Evolutionary conservation across 2,113 vertebrate genomes (phyloP).

Genomic region (Hydropotes inermis): DNA sequence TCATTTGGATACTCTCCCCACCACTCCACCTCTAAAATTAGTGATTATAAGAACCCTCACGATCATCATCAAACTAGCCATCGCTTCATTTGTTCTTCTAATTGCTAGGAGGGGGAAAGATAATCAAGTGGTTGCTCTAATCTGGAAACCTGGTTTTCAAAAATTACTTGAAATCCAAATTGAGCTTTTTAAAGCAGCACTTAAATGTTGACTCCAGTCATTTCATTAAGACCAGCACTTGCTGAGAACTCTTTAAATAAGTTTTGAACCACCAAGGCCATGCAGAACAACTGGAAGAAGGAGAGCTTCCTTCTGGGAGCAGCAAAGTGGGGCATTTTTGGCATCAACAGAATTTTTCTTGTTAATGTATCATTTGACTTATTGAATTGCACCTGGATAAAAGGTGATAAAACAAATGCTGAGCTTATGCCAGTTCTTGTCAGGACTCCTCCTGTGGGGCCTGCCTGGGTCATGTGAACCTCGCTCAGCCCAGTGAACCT

Average conservation of each 20-base stretch:
- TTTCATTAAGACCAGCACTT: conserved; percentile 65
- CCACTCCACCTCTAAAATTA: conserved; percentile 54
- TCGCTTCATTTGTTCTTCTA: conserved; percentile 64
- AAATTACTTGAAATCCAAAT: conserved; percentile 72
- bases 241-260: conserved; percentile 63
- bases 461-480: neutral
- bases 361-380: conserved; percentile 45
- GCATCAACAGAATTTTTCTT: neutral
- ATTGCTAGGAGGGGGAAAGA: conserved; percentile 66
- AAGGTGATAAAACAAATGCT: neutral
- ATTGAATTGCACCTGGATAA: conserved; percentile 6
- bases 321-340: neutral
- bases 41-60: conserved; percentile 44
- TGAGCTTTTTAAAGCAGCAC: conserved; percentile 64
- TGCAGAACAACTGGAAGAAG: conserved; percentile 44
- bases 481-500: conserved; percentile 7
- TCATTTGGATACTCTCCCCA: conserved; percentile 37
- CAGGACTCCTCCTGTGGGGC: neutral
- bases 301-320: conserved; percentile 30
- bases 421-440: neutral
- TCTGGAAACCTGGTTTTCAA: conserved; percentile 66
- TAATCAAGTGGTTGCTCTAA: conserved; percentile 72
- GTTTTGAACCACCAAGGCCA: conserved; percentile 44
- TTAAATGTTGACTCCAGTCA: conserved; percentile 68
- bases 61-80: conserved; percentile 60